These are phyloP conservation scores for Apistogramma diplotaenia DNA, from an alignment of 2,113 vertebrate genomes.

Conservation along the genomic window DNA sequence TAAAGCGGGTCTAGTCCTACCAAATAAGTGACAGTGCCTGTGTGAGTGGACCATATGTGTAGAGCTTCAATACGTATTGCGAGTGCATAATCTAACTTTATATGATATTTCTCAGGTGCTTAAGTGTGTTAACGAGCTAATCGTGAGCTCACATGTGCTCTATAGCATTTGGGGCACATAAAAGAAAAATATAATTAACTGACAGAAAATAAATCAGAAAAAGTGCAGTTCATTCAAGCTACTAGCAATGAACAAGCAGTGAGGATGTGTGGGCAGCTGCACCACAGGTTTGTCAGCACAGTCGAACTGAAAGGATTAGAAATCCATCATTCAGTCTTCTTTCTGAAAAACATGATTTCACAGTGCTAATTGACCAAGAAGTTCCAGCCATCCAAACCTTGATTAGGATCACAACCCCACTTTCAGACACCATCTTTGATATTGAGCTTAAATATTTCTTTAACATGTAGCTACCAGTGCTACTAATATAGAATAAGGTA, in stretches of 20 bases:
- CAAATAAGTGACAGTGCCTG: neutral
- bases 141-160: neutral
- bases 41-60: neutral
- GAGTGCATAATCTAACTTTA: neutral
- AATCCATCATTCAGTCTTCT: neutral
- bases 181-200: neutral
- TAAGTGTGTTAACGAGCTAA: neutral
- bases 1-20: neutral
- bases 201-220: neutral
- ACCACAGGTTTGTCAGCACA: slow-evolving; percentile 1
- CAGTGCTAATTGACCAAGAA: neutral
- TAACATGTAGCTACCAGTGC: neutral
- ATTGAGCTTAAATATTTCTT: neutral
- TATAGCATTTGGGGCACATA: neutral
- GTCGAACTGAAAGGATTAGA: slow-evolving; percentile 1
- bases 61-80: neutral
- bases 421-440: neutral
- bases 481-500: neutral
- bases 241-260: neutral
- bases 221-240: neutral
- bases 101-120: neutral
- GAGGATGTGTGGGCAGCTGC: neutral
- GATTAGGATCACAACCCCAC: slow-evolving; percentile 1
- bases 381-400: slow-evolving; percentile 1
- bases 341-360: neutral